These are phyloP conservation scores for Tetragonula clypearis DNA, from an alignment of 1,140 invertebrate species.

Conservation along the genomic window DNA sequence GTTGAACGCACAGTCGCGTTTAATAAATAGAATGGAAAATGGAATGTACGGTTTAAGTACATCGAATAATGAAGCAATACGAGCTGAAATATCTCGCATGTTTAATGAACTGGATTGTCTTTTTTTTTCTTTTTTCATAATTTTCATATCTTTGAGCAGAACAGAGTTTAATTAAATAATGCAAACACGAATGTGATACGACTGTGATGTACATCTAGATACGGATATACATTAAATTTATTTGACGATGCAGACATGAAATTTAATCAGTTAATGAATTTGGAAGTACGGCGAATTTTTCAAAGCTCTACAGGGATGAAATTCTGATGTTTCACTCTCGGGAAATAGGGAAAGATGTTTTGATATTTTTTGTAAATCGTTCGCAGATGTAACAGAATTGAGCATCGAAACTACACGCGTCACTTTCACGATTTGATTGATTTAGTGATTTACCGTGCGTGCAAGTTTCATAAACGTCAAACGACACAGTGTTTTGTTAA, in stretches of 20 bases:
- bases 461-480: neutral
- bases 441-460: neutral
- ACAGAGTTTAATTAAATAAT: neutral
- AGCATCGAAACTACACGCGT: neutral
- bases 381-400: neutral
- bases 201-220: neutral
- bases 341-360: too few relatives aligned
- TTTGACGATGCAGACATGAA: neutral
- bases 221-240: neutral
- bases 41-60: neutral
- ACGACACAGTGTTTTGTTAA: neutral
- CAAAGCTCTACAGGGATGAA: neutral
- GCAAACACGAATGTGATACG: too few relatives aligned
- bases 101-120: neutral
- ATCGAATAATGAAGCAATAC: neutral
- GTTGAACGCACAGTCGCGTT: neutral
- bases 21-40: neutral
- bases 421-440: neutral
- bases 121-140: neutral
- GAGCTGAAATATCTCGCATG: neutral
- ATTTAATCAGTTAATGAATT: neutral
- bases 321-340: neutral
- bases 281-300: neutral
- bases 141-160: neutral
- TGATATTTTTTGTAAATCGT: neutral